A percentile compares a stretch with the other conserved stretches of the same genome.
Evolutionary conservation across 2,113 vertebrate genomes (phyloP).

Genomic region (Osmerus eperlanus): DNA sequence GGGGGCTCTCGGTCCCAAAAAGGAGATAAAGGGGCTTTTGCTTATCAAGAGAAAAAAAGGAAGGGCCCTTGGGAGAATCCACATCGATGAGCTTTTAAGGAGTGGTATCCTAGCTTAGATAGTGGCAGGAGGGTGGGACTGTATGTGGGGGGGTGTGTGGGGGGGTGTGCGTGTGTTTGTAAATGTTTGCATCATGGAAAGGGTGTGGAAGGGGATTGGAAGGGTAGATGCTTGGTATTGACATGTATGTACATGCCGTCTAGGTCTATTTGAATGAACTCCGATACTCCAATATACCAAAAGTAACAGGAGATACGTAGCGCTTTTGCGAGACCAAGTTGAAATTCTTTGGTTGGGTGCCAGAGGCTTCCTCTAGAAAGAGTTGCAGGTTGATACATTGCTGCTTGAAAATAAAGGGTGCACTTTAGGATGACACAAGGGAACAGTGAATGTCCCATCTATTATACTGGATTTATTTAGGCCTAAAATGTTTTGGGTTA

Average conservation of each 20-base stretch:
- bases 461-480: conserved; percentile 5
- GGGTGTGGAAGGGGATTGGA: conserved; percentile 15
- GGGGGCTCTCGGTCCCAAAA: conserved; percentile 43
- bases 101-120: conserved; percentile 41
- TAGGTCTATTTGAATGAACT: conserved; percentile 20
- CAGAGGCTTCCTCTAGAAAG: conserved; percentile 36
- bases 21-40: conserved; percentile 30
- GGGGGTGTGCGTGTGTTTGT: background rate
- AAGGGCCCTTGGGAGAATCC: conserved; percentile 25
- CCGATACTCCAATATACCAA: conserved; percentile 22
- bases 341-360: conserved; percentile 27
- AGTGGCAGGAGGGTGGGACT: conserved; percentile 6
- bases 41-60: conserved; percentile 27
- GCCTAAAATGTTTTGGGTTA: background rate
- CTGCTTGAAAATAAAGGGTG: conserved; percentile 11
- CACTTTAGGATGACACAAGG: conserved; percentile 29
- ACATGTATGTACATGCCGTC: background rate
- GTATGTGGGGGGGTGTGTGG: background rate
- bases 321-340: conserved; percentile 27
- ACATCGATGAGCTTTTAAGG: conserved; percentile 47
- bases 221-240: background rate
- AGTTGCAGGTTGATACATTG: conserved; percentile 27
- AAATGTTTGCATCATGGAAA: conserved; percentile 11
- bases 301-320: conserved; percentile 32
- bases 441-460: conserved; percentile 4